phyloP scores from a whole-genome alignment of 2,888 invertebrate species.

The Eupithecia insigniata region DNA sequence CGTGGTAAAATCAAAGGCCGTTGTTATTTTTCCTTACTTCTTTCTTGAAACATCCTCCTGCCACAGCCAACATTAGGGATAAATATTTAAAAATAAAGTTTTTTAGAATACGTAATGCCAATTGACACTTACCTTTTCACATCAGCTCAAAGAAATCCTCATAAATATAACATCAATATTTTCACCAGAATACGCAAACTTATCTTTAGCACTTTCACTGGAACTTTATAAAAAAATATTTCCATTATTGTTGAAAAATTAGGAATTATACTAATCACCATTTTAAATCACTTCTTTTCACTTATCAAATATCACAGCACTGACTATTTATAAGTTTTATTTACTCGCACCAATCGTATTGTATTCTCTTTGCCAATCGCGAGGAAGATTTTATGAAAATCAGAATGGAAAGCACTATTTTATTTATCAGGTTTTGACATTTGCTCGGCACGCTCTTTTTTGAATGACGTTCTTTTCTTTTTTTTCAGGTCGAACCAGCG shows the following conservation, averaged over 20 bases:
- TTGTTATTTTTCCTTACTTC: not conserved
- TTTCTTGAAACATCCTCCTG: not conserved
- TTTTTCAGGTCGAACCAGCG: conserved; percentile 73
- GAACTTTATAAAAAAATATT: conserved; percentile 19
- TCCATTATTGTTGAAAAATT: conserved; percentile 23
- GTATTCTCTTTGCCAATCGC: no score
- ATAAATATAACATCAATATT: conserved; percentile 21
- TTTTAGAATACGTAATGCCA: no score
- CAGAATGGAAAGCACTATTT: not conserved
- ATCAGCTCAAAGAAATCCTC: not conserved
- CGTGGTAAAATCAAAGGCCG: not conserved
- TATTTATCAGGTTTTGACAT: not conserved
- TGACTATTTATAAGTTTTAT: not conserved
- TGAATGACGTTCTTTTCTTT: conserved; percentile 13
- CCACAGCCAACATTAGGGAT: no score
- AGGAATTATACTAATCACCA: conserved; percentile 22
- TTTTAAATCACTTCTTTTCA: not conserved
- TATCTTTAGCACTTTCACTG: conserved; percentile 18
- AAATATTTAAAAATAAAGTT: not conserved
- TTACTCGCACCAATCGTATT: not conserved
- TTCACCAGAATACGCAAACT: conserved; percentile 23
- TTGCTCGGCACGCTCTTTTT: not conserved
- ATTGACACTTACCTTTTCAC: not conserved
- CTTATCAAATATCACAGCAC: not conserved
- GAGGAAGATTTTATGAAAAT: not conserved